Percentiles rank a stretch among this genome's conserved stretches.
Evolutionary conservation across 2,113 vertebrate species (phyloP).

Genomic region (Calyptommatus sinebrachiatus): DNA sequence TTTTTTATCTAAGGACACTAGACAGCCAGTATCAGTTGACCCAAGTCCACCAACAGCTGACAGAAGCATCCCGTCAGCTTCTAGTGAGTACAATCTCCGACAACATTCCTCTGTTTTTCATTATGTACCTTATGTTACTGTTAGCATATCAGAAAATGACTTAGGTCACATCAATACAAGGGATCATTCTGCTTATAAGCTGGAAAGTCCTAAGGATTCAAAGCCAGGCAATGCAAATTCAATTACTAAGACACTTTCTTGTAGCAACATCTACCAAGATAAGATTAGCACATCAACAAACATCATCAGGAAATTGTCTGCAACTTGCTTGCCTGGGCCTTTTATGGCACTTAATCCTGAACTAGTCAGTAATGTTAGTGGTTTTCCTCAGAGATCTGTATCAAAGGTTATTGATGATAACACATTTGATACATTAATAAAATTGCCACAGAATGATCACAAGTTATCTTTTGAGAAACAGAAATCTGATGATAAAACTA

Average conservation of each 20-base stretch:
- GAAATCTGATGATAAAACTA: constrained; percentile 41
- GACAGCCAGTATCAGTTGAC: constrained; percentile 86
- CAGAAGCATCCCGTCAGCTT: constrained; percentile 69
- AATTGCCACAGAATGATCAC: constrained; percentile 49
- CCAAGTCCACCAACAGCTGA: constrained; percentile 71
- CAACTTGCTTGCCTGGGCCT: constrained; percentile 71
- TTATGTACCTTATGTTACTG: constrained; percentile 53
- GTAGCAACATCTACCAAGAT: constrained; percentile 71
- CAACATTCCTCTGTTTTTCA: constrained; percentile 61
- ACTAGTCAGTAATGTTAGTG: constrained; percentile 94
- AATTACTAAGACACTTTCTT: constrained; percentile 74
- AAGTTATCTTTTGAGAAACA: constrained; percentile 52
- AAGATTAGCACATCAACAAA: constrained; percentile 64
- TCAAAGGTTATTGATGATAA: constrained; percentile 55
- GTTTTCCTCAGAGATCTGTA: constrained; percentile 69
- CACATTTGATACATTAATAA: constrained; percentile 41
- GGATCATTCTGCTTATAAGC: neutral
- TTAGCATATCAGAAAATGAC: constrained; percentile 36
- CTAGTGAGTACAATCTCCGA: constrained; percentile 92
- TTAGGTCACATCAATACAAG: constrained; percentile 22
- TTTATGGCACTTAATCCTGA: constrained; percentile 91
- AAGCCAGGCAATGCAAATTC: constrained; percentile 74
- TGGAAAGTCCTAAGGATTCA: constrained; percentile 67
- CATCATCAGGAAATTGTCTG: constrained; percentile 36
- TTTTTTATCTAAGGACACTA: constrained; percentile 91